A percentile compares a stretch with the other conserved stretches of the same genome.
Evolutionary conservation across 2,888 invertebrate species (phyloP).

Genomic region (Chouioia cunea): DNA sequence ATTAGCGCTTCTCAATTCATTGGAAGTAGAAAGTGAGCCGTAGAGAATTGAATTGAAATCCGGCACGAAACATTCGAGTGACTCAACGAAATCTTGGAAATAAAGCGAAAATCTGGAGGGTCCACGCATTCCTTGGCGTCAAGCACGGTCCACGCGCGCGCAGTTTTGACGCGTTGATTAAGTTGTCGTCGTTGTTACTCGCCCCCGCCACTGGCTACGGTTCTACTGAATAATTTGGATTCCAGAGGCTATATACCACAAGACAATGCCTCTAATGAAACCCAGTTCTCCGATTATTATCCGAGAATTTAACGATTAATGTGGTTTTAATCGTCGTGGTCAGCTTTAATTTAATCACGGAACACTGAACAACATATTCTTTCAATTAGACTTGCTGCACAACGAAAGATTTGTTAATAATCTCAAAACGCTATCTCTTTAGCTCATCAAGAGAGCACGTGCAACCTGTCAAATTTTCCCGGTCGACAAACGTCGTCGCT

Average conservation of each 20-base stretch:
- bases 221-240: conserved; percentile 59
- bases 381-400: conserved; percentile 7
- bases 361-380: too few species aligned
- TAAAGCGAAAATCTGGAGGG: conserved; percentile 19
- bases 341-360: too few species aligned
- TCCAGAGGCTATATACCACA: neutral
- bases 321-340: conserved; percentile 28
- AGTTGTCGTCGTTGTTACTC: conserved; percentile 53
- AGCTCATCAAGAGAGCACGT: conserved; percentile 16
- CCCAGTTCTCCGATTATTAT: conserved; percentile 50
- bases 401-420: conserved; percentile 13
- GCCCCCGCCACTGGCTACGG: conserved; percentile 44
- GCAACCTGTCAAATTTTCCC: conserved; percentile 16
- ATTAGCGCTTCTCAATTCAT: neutral
- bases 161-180: conserved; percentile 57
- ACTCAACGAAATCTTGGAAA: neutral
- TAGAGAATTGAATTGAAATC: conserved; percentile 3
- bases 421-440: neutral
- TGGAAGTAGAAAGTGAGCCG: neutral
- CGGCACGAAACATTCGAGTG: conserved; percentile 28
- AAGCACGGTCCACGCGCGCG: conserved; percentile 58
- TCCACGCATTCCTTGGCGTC: conserved; percentile 34
- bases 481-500: neutral
- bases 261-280: conserved; percentile 63
- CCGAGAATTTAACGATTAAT: conserved; percentile 31